Evolutionary conservation across 2,888 invertebrate species (phyloP), one percentile per base, ranked within the genome.

Genomic region (Siphlonurus alternatus): DNA sequence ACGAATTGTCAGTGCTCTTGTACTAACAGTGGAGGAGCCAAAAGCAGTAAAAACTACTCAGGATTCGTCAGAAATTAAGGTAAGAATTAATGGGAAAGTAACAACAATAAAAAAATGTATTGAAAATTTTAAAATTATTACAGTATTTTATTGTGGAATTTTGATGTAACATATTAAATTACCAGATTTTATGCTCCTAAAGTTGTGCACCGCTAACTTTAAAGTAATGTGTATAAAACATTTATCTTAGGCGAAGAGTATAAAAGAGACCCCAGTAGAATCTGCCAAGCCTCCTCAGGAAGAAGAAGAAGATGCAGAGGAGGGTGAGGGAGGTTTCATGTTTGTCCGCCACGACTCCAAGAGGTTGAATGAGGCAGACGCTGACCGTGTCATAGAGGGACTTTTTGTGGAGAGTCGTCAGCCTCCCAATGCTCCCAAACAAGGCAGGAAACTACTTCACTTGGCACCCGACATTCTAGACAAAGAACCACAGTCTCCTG

Each of bases 1-100:
- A 15, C 71, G 71, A 20, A 69, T 73, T 1, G 68, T 73, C 62
- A 70, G 70, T 23, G 72, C 71, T 3, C 65, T 73, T 59, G 68
- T 68, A 5, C 70, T 68, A 67, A 69, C 70, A 10, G n/a, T n/a
- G n/a, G n/a, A n/a, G n/a, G n/a, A n/a, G n/a, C n/a, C n/a, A n/a
- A n/a, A n/a, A n/a, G n/a, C n/a, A n/a, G n/a, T n/a, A n/a, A n/a
- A n/a, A n/a, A n/a, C n/a, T n/a, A n/a, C n/a, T n/a, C n/a, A n/a
- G n/a, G n/a, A n/a, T n/a, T n/a, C n/a, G n/a, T n/a, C n/a, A n/a
- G n/a, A n/a, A n/a, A n/a, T n/a, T n/a, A n/a, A n/a, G n/a, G n/a
- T n/a, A n/a, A n/a, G n/a, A n/a, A n/a, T n/a, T n/a, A n/a, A n/a
- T n/a, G n/a, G n/a, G n/a, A n/a, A n/a, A n/a, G n/a, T n/a, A n/a